Evolutionary conservation across 2,888 invertebrate genomes (phyloP).

Genomic region (Lasioglossum pauxillum): DNA sequence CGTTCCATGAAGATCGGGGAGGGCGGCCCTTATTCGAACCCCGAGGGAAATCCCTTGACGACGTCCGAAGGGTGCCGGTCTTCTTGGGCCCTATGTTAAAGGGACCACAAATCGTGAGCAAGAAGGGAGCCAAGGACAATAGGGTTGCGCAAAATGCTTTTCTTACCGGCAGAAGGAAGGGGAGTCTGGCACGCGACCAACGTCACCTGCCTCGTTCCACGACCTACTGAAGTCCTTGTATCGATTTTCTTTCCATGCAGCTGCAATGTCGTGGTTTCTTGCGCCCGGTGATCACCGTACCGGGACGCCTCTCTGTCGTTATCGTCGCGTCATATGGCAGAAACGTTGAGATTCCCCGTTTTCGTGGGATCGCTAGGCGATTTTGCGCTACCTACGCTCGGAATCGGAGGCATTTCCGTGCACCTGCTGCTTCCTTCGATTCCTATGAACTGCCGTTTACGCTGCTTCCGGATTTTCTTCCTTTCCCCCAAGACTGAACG

Average conservation of each 20-base stretch:
- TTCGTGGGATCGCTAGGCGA: slow-evolving; percentile 59
- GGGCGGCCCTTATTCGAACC: slow-evolving; percentile 47
- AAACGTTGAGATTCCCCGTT: slow-evolving; percentile 79
- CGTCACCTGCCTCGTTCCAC: slow-evolving; percentile 82
- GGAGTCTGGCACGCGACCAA: slow-evolving; percentile 83
- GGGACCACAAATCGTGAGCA: slow-evolving; percentile 76
- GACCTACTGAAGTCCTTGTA: slow-evolving; percentile 72
- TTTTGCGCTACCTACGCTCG: slow-evolving; percentile 36
- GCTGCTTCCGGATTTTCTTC: not conserved
- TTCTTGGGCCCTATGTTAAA: slow-evolving; percentile 74
- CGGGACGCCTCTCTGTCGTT: slow-evolving; percentile 77
- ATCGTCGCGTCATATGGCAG: slow-evolving; percentile 76
- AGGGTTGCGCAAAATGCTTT: slow-evolving; percentile 81
- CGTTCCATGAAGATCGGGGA: slow-evolving; percentile 25
- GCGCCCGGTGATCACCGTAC: slow-evolving; percentile 74
- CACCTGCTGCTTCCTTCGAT: slow-evolving; percentile 46
- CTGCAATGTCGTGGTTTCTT: slow-evolving; percentile 76
- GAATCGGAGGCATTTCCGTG: slow-evolving; percentile 41
- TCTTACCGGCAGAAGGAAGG: slow-evolving; percentile 74
- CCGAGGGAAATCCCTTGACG: slow-evolving; percentile 65
- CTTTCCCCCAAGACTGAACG: not conserved
- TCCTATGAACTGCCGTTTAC: slow-evolving; percentile 3
- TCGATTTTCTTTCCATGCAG: slow-evolving; percentile 79
- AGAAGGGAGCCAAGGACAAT: slow-evolving; percentile 76
- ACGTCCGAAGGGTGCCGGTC: slow-evolving; percentile 59